phyloP scores from a whole-genome alignment of 2,888 invertebrate genomes.

The Lucinisca nassula region DNA sequence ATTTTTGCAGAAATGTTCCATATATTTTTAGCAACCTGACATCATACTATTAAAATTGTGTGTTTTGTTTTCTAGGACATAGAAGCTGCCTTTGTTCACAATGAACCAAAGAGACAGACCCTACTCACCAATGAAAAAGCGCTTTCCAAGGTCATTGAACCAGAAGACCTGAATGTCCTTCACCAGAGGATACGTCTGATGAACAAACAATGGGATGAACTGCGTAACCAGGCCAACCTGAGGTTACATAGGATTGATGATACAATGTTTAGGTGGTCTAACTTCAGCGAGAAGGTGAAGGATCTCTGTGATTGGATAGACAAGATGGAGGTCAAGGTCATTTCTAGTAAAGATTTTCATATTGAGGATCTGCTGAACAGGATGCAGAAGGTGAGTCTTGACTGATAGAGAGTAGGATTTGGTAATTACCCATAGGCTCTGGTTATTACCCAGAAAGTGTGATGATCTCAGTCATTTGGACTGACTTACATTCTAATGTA shows the following conservation, averaged over 20 bases:
- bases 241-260: constrained; percentile 80
- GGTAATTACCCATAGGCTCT: no score
- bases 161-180: constrained; percentile 85
- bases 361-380: constrained; percentile 85
- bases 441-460: no score
- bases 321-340: constrained; percentile 82
- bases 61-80: constrained; percentile 79
- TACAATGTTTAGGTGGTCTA: constrained; percentile 81
- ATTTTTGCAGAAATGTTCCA: no score
- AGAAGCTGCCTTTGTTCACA: constrained; percentile 78
- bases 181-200: constrained; percentile 85
- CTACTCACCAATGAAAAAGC: constrained; percentile 79
- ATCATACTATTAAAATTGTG: no score
- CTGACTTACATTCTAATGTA: no score
- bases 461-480: no score
- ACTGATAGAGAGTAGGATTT: no score
- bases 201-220: constrained; percentile 87
- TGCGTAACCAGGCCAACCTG: constrained; percentile 80
- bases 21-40: no score
- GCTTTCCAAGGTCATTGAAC: constrained; percentile 77
- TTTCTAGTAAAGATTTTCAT: constrained; percentile 81
- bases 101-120: constrained; percentile 78
- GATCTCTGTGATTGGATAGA: constrained; percentile 83
- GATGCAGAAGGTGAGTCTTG: constrained; percentile 83
- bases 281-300: constrained; percentile 77